Percentiles rank a stretch among this genome's conserved stretches.
phyloP scores from a whole-genome alignment of 1,140 invertebrate species.

The Lasaia peninsularis region DNA sequence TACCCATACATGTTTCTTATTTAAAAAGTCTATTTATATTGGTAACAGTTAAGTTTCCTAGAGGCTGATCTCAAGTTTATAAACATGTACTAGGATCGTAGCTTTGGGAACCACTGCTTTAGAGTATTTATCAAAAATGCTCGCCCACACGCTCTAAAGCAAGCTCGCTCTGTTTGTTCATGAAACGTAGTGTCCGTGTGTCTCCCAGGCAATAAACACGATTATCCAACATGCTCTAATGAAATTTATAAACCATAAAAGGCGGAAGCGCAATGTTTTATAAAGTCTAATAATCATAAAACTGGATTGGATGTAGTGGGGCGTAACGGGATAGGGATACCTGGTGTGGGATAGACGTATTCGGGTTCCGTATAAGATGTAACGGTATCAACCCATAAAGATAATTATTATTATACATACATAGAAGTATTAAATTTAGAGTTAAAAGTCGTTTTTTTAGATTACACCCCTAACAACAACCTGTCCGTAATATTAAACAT shows the following conservation, averaged over 20 bases:
- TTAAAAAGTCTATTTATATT: too few relatives aligned
- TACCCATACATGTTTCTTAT: too few relatives aligned
- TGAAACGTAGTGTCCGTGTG: not conserved
- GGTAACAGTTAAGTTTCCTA: too few relatives aligned
- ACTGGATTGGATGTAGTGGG: constrained; percentile 21
- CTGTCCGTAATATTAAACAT: too few relatives aligned
- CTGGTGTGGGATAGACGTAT: not conserved
- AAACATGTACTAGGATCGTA: too few relatives aligned
- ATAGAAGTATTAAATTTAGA: too few relatives aligned
- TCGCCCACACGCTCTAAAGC: too few relatives aligned
- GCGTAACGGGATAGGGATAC: not conserved
- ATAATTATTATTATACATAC: not conserved
- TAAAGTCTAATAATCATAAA: constrained; percentile 70
- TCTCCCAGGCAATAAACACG: constrained; percentile 43
- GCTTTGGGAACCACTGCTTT: too few relatives aligned
- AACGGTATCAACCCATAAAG: not conserved
- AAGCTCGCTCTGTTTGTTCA: not conserved
- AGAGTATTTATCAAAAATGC: too few relatives aligned
- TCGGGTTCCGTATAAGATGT: not conserved
- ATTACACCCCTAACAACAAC: too few relatives aligned
- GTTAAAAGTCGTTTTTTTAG: too few relatives aligned
- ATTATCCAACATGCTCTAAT: constrained; percentile 65
- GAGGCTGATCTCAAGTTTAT: too few relatives aligned
- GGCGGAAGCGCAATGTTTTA: constrained; percentile 51
- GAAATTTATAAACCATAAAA: constrained; percentile 72